phyloP scores from a whole-genome alignment of 2,888 invertebrate species.

The Pyrocoelia pectoralis region DNA sequence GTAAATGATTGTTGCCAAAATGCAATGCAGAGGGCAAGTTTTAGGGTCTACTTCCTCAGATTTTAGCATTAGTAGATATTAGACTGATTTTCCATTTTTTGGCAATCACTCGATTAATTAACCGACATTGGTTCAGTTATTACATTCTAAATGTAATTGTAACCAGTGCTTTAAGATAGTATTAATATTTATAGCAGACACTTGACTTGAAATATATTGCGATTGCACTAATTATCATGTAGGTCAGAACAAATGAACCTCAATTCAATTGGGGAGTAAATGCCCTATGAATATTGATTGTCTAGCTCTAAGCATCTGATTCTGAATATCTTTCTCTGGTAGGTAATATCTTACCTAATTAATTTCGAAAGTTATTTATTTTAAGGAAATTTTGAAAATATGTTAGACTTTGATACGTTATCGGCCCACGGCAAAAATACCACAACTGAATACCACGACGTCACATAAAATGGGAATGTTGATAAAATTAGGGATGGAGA shows the following conservation, averaged over 20 bases:
- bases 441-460: background rate
- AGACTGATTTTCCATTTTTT: too few relatives aligned
- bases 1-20: too few relatives aligned
- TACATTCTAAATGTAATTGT: background rate
- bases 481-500: slow-evolving; percentile 8
- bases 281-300: slow-evolving; percentile 47
- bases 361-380: slow-evolving; percentile 23
- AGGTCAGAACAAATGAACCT: slow-evolving; percentile 44
- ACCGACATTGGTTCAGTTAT: background rate
- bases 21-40: too few relatives aligned
- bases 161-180: background rate
- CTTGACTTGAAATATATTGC: slow-evolving; percentile 16
- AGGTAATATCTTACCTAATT: slow-evolving; percentile 21
- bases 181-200: background rate
- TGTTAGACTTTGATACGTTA: background rate
- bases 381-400: background rate
- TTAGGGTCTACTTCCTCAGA: too few relatives aligned
- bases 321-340: slow-evolving; percentile 32
- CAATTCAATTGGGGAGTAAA: slow-evolving; percentile 45
- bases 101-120: too few relatives aligned
- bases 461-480: background rate
- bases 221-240: slow-evolving; percentile 36
- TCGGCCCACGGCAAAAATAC: background rate
- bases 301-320: slow-evolving; percentile 38
- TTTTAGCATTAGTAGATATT: too few relatives aligned